Evolutionary conservation across 1,140 invertebrate genomes (phyloP), one percentile per base, ranked within the genome.

Genomic region (Danaus melanippus): DNA sequence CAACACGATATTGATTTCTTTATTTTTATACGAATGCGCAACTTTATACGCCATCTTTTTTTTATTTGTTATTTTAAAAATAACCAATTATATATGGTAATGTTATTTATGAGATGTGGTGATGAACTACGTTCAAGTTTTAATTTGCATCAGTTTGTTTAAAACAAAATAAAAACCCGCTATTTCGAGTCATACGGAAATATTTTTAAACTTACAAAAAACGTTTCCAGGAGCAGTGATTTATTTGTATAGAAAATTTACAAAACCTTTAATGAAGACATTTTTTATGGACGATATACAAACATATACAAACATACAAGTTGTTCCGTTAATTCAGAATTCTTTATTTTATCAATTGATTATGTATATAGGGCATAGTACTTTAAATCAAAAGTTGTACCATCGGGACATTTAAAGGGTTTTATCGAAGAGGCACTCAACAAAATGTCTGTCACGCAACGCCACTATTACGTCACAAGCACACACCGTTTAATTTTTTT

Each of bases 1-100:
- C 57, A 59, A 53, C 53, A 52, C 47, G 57, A 59, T 59, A 59
- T 59, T 53, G 57, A 59, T 59, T 59, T 59, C 57, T 59, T 59
- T 59, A 53, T 59, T 59, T 59, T 59, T 59, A 53, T 59, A 45
- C 51, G 56, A 53, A 58, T 53, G 56, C 56, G 51, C 57, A 46
- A 53, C 46, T 50, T 59, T 54, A 59, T 53, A 46, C 46, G 50
- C 51, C 57, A 52, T 59, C 45, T 45, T 43, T 12, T 59, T n/a
- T 50, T 50, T 43, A 47, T 53, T 59, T 49, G 46, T 43, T 55
- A 32, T 10, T 15, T 42, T 11, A 40, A 48, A 5, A 17, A 39
- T 17, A 49, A 32, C 21, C 21, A 5, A 32, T 32, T 32, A 32
- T 32, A 32, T 32, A 32, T 32, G 21, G 21, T 32, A 4, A 32